Base-by-base conservation (phyloP, 2,113 vertebrate species). In the Chionomys nivalis region DNA sequence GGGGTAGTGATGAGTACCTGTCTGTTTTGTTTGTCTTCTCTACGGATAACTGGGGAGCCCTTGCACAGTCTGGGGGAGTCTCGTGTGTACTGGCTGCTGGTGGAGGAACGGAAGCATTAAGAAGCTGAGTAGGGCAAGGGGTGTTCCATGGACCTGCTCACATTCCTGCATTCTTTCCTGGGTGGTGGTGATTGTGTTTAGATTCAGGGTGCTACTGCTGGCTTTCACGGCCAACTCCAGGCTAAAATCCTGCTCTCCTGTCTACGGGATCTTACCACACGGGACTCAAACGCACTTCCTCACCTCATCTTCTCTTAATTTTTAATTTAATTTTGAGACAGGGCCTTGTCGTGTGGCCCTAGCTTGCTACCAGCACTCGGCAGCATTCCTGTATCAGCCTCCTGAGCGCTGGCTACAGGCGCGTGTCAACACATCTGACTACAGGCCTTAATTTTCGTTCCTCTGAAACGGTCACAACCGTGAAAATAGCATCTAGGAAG, bases 391-490 rank as follows among this genome's bases (percentile, higher is more conserved):
- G n/a, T 5, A 9, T 89, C 68, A 58, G n/a, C 24, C 14, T 28
- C 66, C 68, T 42, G 24, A 55, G 66, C 8, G 66, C 86, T 72
- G 31, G 23, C 73, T 39, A 39, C 36, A 52, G 36, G 5, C 39
- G 68, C 31, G 47, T 72, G 24, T 24, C 49, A 73, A 17, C 68
- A 75, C 68, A 11, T 42, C 36, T 73, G 24, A 76, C 55, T 26
- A 24, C 44, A 52, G 1, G 33, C 7, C 68, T 90, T 78, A 68
- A 1, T 73, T 94, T 87, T 86, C 72, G 78, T 17, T n/a, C n/a
- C 93, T 70, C 72, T 73, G 36, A 95, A 94, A 82, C 47, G 49
- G 44, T 47, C 24, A 49, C 55, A 75, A 58, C 47, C 47, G 36
- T 1, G 44, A 66, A 66, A 63, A 42, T 1, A 76, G 36, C 77